Evolutionary conservation across 2,797 vertebrate genomes (phyloP).

Genomic region (Peromyscus eremicus): DNA sequence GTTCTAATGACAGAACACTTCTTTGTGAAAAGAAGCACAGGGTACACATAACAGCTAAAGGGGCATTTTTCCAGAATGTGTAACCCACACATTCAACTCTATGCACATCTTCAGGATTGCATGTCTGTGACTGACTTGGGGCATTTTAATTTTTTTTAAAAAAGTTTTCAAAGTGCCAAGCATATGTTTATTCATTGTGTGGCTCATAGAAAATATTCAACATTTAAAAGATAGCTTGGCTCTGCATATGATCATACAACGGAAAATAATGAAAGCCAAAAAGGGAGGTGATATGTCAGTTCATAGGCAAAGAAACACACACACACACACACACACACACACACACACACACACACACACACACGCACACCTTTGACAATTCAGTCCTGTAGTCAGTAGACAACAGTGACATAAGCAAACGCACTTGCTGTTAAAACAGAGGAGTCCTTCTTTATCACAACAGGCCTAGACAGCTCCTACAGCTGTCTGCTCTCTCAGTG

Average conservation of each 20-base stretch:
- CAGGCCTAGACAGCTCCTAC: conserved; percentile 79
- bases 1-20: conserved; percentile 85
- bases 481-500: conserved; percentile 65
- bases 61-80: conserved; percentile 69
- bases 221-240: conserved; percentile 22
- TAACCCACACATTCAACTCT: conserved; percentile 74
- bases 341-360: neutral
- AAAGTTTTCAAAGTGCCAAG: conserved; percentile 62
- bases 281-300: conserved; percentile 21
- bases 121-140: conserved; percentile 38
- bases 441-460: conserved; percentile 72
- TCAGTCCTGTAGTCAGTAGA: conserved; percentile 69
- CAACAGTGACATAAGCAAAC: conserved; percentile 76
- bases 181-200: conserved; percentile 50
- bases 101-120: neutral
- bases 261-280: conserved; percentile 62
- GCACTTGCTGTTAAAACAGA: conserved; percentile 19
- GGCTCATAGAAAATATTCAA: conserved; percentile 61
- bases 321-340: neutral
- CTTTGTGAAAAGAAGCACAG: conserved; percentile 82
- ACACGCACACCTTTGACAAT: conserved; percentile 45
- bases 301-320: conserved; percentile 26
- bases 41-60: conserved; percentile 72
- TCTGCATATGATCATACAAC: neutral
- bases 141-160: conserved; percentile 72